These are phyloP conservation scores for Tetranychus urticae DNA, from an alignment of 1,140 invertebrate genomes.

Conservation along the genomic window DNA sequence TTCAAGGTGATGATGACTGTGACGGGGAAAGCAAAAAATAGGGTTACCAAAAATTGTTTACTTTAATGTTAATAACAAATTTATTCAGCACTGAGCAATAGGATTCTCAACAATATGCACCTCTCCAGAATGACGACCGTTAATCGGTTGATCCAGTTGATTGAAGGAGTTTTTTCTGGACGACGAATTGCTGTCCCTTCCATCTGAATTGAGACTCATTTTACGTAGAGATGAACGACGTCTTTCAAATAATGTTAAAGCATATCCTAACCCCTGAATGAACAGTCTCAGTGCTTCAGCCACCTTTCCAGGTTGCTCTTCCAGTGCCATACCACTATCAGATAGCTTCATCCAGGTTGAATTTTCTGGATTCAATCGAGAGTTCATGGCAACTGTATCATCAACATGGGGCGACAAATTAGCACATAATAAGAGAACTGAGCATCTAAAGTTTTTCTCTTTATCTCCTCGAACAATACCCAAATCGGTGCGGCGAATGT, in stretches of 20 bases:
- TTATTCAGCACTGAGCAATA: not conserved
- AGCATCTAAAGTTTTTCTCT: constrained; percentile 7
- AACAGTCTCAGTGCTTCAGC: constrained; percentile 89
- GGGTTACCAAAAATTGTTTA: no score
- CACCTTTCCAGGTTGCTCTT: constrained; percentile 92
- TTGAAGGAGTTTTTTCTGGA: not conserved
- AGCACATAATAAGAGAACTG: constrained; percentile 5
- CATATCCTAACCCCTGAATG: constrained; percentile 90
- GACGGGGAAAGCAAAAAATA: no score
- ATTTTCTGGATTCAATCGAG: constrained; percentile 74
- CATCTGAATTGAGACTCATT: constrained; percentile 13
- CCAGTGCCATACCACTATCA: constrained; percentile 91
- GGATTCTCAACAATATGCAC: not conserved
- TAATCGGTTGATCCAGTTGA: not conserved
- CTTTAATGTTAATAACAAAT: no score
- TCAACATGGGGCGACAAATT: constrained; percentile 48
- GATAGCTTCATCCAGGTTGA: constrained; percentile 98
- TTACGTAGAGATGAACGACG: not conserved
- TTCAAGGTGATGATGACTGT: no score
- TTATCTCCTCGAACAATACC: constrained; percentile 5
- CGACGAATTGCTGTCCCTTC: not conserved
- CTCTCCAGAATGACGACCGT: not conserved
- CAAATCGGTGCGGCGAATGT: constrained; percentile 28
- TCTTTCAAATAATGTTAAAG: constrained; percentile 1
- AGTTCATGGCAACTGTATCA: constrained; percentile 75